Evolutionary conservation across 2,888 invertebrate genomes (phyloP), one percentile per base, ranked within the genome.

Genomic region (Polydesmus complanatus): DNA sequence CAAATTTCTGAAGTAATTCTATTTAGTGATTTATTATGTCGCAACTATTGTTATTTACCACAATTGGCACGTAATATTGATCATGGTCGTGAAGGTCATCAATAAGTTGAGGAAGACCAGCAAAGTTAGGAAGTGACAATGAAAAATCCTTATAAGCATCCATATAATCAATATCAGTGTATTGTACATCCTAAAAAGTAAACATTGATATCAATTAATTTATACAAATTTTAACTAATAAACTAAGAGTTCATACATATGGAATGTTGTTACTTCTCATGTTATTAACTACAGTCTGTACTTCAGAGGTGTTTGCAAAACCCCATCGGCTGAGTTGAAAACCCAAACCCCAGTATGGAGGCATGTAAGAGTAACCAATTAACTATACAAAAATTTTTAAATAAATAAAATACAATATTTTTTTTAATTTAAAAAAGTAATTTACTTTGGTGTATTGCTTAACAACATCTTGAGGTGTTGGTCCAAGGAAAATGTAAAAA

Each of bases 311-410:
- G 61, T 62, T 61, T 3, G n/a, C 27, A 21, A 50, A 27, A 27
- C 47, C 37, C 61, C 70, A 85, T 80, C 83, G 81, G 78, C 88
- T 88, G 25, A 92, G 76, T 74, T 93, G 93, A 73, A 89, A 92
- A 1, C 92, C 93, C 0, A 93, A 78, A 0, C 84, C 78, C 92
- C 92, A 93, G 71, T 86, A 88, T 0, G 92, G 89, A 0, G 91
- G 91, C 79, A 92, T 79, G 70, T 81, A 80, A 0, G 91, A 88
- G 62, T 80, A 77, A 0, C 90, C 90, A 18, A 91, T 79, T 2
- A 86, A 69, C 62, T 78, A 57, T 14, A 60, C 1, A 53, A 54
- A 58, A 22, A 5, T 8, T 8, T 37, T 37, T 5, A 5, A 37
- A 14, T 37, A 8, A 37, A 14, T 14, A 37, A 14, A 37, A 37